Evolutionary conservation across 2,888 invertebrate genomes (phyloP).

Genomic region (Pristionchus japonicus): DNA sequence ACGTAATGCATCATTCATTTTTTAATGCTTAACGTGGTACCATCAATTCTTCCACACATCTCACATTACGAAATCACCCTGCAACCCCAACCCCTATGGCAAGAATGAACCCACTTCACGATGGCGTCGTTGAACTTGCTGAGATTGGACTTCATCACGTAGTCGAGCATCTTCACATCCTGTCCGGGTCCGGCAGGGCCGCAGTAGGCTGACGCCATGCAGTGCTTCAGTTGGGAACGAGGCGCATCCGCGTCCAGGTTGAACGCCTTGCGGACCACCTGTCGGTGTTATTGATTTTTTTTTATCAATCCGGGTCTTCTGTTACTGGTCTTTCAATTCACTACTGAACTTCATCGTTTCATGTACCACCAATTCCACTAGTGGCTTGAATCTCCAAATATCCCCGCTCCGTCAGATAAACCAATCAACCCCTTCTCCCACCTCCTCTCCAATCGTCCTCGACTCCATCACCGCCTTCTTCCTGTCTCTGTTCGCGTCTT

Average conservation of each 20-base stretch:
- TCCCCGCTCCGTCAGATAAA: no score
- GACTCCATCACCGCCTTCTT: slow-evolving; percentile 70
- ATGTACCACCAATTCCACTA: no score
- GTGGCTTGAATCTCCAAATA: no score
- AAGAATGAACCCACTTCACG: slow-evolving; percentile 81
- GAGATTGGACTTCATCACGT: slow-evolving; percentile 86
- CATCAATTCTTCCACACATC: not conserved
- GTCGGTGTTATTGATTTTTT: no score
- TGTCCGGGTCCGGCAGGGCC: slow-evolving; percentile 63
- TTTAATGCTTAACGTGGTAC: not conserved
- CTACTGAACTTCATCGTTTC: no score
- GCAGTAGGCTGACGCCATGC: slow-evolving; percentile 71
- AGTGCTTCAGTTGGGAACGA: slow-evolving; percentile 74
- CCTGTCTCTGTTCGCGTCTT: slow-evolving; percentile 84
- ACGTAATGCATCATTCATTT: not conserved
- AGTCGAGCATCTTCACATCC: slow-evolving; percentile 84
- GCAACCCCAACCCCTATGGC: not conserved
- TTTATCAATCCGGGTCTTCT: no score
- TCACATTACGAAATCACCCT: not conserved
- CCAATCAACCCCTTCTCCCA: not conserved
- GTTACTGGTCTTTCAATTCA: no score
- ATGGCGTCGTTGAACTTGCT: slow-evolving; percentile 91
- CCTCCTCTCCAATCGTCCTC: slow-evolving; percentile 67
- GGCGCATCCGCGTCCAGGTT: slow-evolving; percentile 80
- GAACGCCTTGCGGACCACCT: slow-evolving; percentile 77